Evolutionary conservation across 1,140 invertebrate genomes (phyloP).

Genomic region (Olivierus martensii): DNA sequence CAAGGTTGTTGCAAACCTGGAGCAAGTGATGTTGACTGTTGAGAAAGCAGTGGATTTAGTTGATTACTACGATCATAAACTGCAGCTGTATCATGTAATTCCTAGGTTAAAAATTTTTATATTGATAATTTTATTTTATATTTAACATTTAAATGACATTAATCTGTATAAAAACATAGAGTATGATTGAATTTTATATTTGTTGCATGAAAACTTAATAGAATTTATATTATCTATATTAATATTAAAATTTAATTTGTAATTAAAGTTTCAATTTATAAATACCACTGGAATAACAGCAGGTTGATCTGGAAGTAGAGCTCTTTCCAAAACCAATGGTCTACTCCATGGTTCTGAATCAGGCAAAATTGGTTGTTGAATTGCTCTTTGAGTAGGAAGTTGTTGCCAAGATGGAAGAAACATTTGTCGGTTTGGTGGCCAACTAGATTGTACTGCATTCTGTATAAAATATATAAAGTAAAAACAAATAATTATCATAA

Average conservation of each 20-base stretch:
- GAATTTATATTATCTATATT: too few species aligned
- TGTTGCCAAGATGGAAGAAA: constrained; percentile 81
- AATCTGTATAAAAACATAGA: too few species aligned
- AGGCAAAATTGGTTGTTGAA: constrained; percentile 47
- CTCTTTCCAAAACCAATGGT: constrained; percentile 63
- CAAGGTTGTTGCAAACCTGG: constrained; percentile 15
- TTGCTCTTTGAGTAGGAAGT: constrained; percentile 51
- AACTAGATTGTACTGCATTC: constrained; percentile 60
- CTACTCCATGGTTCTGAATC: constrained; percentile 56
- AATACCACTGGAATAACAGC: constrained; percentile 40
- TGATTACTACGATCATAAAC: constrained; percentile 23
- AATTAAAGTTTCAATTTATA: too few species aligned
- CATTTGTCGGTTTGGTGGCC: constrained; percentile 54
- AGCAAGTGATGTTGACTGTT: constrained; percentile 15
- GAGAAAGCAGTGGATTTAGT: constrained; percentile 15
- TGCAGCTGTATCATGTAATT: constrained; percentile 15
- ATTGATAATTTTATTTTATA: too few species aligned
- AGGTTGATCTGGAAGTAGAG: constrained; percentile 38
- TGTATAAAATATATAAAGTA: constrained; percentile 23
- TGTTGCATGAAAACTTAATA: too few species aligned
- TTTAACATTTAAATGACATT: too few species aligned
- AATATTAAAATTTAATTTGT: too few species aligned
- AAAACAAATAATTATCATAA: not conserved
- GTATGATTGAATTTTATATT: too few species aligned
- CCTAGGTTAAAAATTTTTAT: constrained; percentile 2